phyloP scores from a whole-genome alignment of 2,113 vertebrate species.

The Nothoprocta pentlandii region DNA sequence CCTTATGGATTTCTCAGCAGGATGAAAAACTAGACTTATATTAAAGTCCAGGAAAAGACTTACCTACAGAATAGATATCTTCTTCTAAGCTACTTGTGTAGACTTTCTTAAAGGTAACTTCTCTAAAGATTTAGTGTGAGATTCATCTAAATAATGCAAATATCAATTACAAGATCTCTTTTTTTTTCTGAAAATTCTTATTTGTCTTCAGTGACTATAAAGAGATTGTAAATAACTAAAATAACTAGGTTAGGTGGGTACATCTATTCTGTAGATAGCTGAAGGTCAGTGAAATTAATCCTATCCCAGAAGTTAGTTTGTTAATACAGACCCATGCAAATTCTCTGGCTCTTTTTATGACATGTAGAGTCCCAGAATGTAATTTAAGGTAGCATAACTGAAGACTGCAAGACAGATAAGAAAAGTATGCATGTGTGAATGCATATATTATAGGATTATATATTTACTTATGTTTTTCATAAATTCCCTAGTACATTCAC shows the following conservation, averaged over 20 bases:
- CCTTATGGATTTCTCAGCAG: not conserved
- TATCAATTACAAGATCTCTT: not conserved
- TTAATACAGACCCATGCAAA: not conserved
- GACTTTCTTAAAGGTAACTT: not conserved
- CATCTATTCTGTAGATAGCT: not conserved
- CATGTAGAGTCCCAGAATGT: not conserved
- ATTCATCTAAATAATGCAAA: not conserved
- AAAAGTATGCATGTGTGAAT: not conserved
- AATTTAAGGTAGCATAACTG: not conserved
- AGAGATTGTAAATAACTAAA: not conserved
- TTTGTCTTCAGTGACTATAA: not conserved
- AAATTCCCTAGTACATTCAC: not conserved
- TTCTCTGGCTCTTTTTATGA: not conserved
- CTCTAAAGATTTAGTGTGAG: not conserved
- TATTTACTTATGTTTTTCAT: not conserved
- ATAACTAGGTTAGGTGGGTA: not conserved
- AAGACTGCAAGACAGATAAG: not conserved
- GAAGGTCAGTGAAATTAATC: not conserved
- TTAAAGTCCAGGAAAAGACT: not conserved
- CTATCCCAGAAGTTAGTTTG: not conserved
- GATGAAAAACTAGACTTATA: not conserved
- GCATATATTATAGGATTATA: not conserved
- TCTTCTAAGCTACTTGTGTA: not conserved
- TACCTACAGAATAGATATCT: not conserved
- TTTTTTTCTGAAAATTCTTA: not conserved